Percentiles rank a stretch among this genome's conserved stretches.
These are phyloP conservation scores for Tachystola acroxantha DNA, from an alignment of 2,888 invertebrate genomes.

Conservation along the genomic window DNA sequence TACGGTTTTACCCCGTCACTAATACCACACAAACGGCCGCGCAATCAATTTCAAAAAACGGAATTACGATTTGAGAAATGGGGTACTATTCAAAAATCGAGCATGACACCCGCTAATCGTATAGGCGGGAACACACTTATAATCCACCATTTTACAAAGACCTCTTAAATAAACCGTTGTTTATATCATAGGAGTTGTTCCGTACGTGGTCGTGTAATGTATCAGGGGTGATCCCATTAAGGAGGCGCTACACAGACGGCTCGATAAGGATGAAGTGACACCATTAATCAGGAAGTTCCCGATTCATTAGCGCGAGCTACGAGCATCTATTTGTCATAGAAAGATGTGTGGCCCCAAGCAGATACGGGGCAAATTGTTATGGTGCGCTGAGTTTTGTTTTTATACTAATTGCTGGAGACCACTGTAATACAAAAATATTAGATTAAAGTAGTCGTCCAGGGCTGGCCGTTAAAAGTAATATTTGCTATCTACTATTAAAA, in stretches of 20 bases:
- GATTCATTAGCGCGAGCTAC: conserved; percentile 58
- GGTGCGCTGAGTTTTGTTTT: conserved; percentile 6
- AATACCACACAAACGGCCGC: conserved; percentile 3
- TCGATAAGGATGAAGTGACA: conserved; percentile 61
- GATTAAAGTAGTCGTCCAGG: neutral
- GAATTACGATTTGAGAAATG: conserved; percentile 31
- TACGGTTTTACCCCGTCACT: conserved; percentile 6
- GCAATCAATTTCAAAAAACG: conserved; percentile 16
- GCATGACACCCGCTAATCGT: conserved; percentile 34
- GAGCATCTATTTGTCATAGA: conserved; percentile 65
- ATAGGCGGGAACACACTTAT: conserved; percentile 26
- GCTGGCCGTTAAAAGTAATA: no score
- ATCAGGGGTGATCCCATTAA: conserved; percentile 61
- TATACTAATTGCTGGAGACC: neutral
- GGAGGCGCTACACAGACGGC: conserved; percentile 48
- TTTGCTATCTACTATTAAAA: no score
- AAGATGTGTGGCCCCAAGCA: conserved; percentile 40
- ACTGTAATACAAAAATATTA: no score
- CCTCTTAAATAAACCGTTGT: conserved; percentile 18
- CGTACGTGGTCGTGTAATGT: conserved; percentile 21
- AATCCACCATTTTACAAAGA: conserved; percentile 25
- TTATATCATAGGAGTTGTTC: conserved; percentile 4
- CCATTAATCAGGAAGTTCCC: conserved; percentile 66
- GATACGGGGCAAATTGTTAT: conserved; percentile 32
- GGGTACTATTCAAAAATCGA: conserved; percentile 35